Base-by-base conservation (phyloP, 2,113 vertebrate genomes). In the Trinectes maculatus region DNA sequence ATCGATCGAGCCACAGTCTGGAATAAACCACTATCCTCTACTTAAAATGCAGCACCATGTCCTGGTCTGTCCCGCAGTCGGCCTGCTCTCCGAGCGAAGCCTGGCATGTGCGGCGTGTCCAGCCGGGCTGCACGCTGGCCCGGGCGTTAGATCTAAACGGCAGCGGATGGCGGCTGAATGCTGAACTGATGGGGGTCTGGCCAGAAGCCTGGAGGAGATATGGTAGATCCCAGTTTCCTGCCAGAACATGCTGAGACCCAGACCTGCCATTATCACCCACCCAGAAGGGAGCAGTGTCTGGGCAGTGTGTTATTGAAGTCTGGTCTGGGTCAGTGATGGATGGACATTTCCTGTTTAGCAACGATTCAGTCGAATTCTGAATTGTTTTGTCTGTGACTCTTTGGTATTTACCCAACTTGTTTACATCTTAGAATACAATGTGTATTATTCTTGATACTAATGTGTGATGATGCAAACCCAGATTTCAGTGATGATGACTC, bases 181-280 rank as follows among this genome's bases (percentile, higher is more conserved):
- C 74, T 54, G 80, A 69, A 42, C 71, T 55, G 85, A 64, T 73
- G 85, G 77, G 79, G 85, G 65, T 37, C 84, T 89, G 87, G 81
- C 79, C 11, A 19, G 16, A 28, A 62, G 83, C 85, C 87, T 80
- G 74, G 70, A 56, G 65, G 68, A 56, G 68, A 80, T 58, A 74
- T 67, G 64, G 77, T 53, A 84, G 70, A 85, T 53, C 56, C 70
- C 52, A 9, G 64, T 37, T 59, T 47, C 40, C 15, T 87, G 87
- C 86, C 80, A 89, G 79, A 57, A 43, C 69, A 69, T 37, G 77
- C 82, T 76, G 87, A 51, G 79, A 81, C 67, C 74, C 84, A 85
- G 77, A 74, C 70, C 77, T 68, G 60, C 69, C 64, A 63, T 84
- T 83, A 68, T 82, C 63, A 65, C 52, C 71, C 52, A 19, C 49